Evolutionary conservation across 1,140 invertebrate genomes (phyloP).

Genomic region (Drosophila triauraria): DNA sequence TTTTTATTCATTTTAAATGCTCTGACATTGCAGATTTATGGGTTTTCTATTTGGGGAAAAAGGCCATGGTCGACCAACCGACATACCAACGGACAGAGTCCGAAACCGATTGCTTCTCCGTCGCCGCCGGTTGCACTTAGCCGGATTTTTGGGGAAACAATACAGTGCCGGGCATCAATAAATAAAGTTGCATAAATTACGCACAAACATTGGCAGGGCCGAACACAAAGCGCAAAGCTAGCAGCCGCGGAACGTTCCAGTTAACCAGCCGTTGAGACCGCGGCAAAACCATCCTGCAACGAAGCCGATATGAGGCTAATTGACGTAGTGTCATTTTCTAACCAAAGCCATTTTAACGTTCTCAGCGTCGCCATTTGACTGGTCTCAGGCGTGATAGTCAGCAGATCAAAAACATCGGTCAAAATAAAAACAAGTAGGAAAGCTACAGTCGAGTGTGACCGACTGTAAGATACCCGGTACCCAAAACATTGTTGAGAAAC

Average conservation of each 20-base stretch:
- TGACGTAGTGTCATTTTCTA: slow-evolving; percentile 53
- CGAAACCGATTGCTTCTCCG: slow-evolving; percentile 13
- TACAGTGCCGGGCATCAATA: slow-evolving; percentile 74
- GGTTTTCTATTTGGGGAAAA: slow-evolving; percentile 75
- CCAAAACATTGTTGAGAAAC: too few relatives aligned
- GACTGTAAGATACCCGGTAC: too few relatives aligned
- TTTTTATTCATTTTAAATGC: slow-evolving; percentile 83
- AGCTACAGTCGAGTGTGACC: too few relatives aligned
- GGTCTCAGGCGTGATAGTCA: background rate
- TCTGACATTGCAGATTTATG: slow-evolving; percentile 81
- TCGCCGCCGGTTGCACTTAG: slow-evolving; percentile 71
- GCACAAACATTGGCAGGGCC: slow-evolving; percentile 62
- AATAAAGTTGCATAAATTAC: slow-evolving; percentile 82
- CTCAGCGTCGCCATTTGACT: slow-evolving; percentile 3
- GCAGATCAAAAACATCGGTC: too few relatives aligned
- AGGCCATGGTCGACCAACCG: slow-evolving; percentile 46
- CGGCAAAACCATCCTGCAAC: slow-evolving; percentile 1
- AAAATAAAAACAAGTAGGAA: too few relatives aligned
- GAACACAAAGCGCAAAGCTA: slow-evolving; percentile 46
- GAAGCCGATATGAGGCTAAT: slow-evolving; percentile 63
- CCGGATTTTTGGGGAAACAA: slow-evolving; percentile 74
- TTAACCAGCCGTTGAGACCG: slow-evolving; percentile 1
- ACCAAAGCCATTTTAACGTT: slow-evolving; percentile 25
- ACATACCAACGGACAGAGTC: slow-evolving; percentile 16
- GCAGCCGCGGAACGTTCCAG: slow-evolving; percentile 26